Base-by-base conservation (phyloP, 2,113 vertebrate genomes). In the Puntigrus tetrazona region DNA sequence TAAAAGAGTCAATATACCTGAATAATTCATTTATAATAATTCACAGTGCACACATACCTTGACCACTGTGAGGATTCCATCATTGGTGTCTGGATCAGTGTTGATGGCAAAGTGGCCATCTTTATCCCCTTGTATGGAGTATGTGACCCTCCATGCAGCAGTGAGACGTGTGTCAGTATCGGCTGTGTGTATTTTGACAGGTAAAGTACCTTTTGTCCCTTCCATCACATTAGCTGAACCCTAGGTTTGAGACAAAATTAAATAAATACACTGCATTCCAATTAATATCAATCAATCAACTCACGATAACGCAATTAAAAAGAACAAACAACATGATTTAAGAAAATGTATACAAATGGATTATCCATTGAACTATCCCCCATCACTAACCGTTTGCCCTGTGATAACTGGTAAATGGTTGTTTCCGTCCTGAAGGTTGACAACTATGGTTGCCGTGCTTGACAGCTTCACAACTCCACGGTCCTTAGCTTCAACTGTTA, bases 51-150 rank as follows among this genome's bases (percentile, higher is more conserved):
- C 18, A 29, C 41, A 31, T 94, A 96, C 96, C 96, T 96, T 92
- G 41, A 94, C 29, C 13, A 97, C 59, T 25, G 84, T 93, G 43
- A 97, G 72, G 65, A 97, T 80, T 3, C 96, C 96, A 43, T 96
- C 94, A 14, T 95, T 96, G 41, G 94, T 96, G 8, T 84, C n/a
- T 0, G 92, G 93, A 86, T 98, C 95, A 0, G 95, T 95, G 65
- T 74, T 41, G 41, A 97, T 80, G 73, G 90, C 78, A 82, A 94
- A 97, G 78, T 90, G 88, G 0, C 25, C 74, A 0, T 89, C 91
- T 22, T 95, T 90, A 1, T 96, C 94, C 61, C 95, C 96, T 1
- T 83, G 11, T 34, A 96, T 88, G 73, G 7, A 89, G 86, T 94
- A 96, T n/a, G 90, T 88, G 5, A 92, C 95, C 34, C 59, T 90